These are phyloP conservation scores for Microtus richardsoni DNA, from an alignment of 2,113 vertebrate genomes.

Conservation along the genomic window DNA sequence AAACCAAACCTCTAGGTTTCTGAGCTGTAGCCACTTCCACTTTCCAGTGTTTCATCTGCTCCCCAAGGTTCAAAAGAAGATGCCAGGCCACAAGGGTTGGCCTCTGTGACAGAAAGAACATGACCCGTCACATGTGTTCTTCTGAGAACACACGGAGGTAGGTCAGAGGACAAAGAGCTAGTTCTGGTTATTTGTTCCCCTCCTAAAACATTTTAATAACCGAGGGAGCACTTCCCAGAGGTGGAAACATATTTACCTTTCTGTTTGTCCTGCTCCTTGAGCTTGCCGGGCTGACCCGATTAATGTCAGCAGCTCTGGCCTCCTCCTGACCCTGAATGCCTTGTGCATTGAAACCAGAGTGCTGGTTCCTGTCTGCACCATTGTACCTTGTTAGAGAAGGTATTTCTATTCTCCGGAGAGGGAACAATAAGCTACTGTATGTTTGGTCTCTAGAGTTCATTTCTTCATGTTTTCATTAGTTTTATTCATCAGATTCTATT, in stretches of 20 bases:
- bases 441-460: constrained; percentile 68
- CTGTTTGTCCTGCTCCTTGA: not conserved
- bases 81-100: not conserved
- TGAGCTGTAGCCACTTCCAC: not conserved
- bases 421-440: constrained; percentile 60
- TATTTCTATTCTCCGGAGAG: constrained; percentile 77
- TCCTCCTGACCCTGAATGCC: constrained; percentile 22
- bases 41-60: not conserved
- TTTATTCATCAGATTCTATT: constrained; percentile 73
- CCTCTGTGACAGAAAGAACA: constrained; percentile 2
- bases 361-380: constrained; percentile 69
- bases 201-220: constrained; percentile 38
- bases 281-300: constrained; percentile 10
- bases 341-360: constrained; percentile 67
- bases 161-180: not conserved
- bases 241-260: not conserved
- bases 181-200: constrained; percentile 1
- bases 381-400: constrained; percentile 73
- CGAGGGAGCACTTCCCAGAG: not conserved
- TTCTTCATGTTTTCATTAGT: constrained; percentile 80
- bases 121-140: not conserved
- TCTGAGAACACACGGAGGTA: not conserved
- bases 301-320: constrained; percentile 58
- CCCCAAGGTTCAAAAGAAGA: not conserved
- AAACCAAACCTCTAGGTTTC: not conserved